Percentiles rank a stretch among this genome's conserved stretches.
Conservation (phyloP, 2,888 invertebrate species). For the Stegophylla sp. region DNA sequence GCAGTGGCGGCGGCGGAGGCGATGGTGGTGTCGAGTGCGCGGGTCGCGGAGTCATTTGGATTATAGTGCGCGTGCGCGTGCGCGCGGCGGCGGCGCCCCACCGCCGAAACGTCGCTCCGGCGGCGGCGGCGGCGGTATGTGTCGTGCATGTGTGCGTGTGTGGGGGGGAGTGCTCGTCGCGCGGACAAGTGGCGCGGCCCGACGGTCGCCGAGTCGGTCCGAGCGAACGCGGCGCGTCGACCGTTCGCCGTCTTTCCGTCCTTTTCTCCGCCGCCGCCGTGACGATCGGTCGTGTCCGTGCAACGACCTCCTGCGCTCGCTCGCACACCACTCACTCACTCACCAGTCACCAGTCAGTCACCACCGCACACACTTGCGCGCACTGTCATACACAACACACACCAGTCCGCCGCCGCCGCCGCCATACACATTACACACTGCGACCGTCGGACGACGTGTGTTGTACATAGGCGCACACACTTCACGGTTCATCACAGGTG, state of each 20-base stretch:
- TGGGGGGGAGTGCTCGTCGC: not conserved
- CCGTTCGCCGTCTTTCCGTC: conserved; percentile 31
- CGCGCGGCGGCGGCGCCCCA: not conserved
- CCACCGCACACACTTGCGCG: not conserved
- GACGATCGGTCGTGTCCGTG: conserved; percentile 51
- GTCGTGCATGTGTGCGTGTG: no score
- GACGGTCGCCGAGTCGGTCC: conserved; percentile 47
- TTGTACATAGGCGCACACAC: not conserved
- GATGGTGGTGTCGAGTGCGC: not conserved
- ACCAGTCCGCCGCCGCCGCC: not conserved
- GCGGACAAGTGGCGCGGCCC: conserved; percentile 55
- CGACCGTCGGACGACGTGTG: not conserved
- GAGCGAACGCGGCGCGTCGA: conserved; percentile 48
- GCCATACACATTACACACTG: not conserved
- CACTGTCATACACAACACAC: not conserved
- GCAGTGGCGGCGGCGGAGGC: not conserved
- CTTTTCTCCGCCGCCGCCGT: conserved; percentile 52
- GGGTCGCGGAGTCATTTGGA: not conserved
- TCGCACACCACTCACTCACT: not conserved
- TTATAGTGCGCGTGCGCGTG: not conserved
- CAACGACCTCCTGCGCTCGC: not conserved
- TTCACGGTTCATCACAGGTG: no score
- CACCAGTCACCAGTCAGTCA: not conserved
- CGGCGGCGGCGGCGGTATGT: not conserved
- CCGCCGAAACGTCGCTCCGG: not conserved